These are phyloP conservation scores for Potamarius usumacintae DNA, from an alignment of 2,113 vertebrate species.

Conservation along the genomic window DNA sequence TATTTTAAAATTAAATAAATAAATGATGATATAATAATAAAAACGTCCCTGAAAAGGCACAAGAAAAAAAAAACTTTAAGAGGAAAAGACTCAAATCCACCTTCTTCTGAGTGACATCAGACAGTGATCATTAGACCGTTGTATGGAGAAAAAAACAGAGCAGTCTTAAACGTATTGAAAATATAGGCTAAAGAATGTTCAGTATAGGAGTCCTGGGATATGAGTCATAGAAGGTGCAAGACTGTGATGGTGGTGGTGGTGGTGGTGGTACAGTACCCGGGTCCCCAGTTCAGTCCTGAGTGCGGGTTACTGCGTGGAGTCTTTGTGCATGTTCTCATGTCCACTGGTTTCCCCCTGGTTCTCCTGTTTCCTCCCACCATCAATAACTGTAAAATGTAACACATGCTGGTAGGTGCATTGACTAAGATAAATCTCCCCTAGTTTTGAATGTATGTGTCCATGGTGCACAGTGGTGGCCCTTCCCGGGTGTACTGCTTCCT, in stretches of 20 bases:
- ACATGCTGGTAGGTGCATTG: background rate
- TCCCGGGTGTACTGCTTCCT: background rate
- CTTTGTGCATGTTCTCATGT: background rate
- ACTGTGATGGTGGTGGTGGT: background rate
- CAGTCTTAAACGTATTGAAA: background rate
- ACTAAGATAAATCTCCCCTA: background rate
- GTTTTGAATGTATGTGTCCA: background rate
- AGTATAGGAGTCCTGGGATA: background rate
- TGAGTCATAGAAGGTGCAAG: background rate
- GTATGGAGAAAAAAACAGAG: background rate
- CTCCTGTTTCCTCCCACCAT: background rate
- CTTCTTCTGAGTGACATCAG: background rate
- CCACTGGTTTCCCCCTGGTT: background rate
- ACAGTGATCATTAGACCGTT: background rate
- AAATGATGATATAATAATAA: background rate
- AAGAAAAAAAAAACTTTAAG: background rate
- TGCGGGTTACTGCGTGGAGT: background rate
- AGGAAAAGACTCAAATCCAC: background rate
- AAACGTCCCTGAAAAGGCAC: background rate
- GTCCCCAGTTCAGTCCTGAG: background rate
- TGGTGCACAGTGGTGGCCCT: background rate
- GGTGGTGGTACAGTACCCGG: background rate
- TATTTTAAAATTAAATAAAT: background rate
- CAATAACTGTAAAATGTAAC: background rate
- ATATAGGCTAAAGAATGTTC: background rate